Evolutionary conservation across 2,888 invertebrate species (phyloP), one percentile per base, ranked within the genome.

Genomic region (Coleophora flavipennella): DNA sequence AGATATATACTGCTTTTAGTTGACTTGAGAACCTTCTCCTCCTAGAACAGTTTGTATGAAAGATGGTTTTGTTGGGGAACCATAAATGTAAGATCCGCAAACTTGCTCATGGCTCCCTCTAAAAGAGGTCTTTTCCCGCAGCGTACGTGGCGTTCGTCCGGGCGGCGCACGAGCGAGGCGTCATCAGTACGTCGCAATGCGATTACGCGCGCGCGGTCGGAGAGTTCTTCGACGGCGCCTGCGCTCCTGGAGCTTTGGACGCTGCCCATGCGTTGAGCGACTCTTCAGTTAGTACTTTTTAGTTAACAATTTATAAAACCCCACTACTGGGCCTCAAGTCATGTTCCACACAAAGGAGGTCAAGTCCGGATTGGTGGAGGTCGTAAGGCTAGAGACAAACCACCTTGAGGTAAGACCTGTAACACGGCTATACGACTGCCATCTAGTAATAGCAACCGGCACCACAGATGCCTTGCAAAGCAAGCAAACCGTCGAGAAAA

Each of bases 81-180:
- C n/a, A n/a, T n/a, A 32, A 2, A 2, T 32, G 11, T 13, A 12
- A 33, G 1, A 33, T 7, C 12, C 8, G 12, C 13, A 33, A 29
- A 28, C 14, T 28, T n/a, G 26, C 7, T n/a, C 25, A 27, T 27
- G 8, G 8, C 2, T 6, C 25, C 11, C 8, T 9, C 13, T 51
- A 20, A 20, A 3, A 20, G 6, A 20, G 3, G 6, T 20, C 20
- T 4, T 13, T 9, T 28, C 33, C 2, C 0, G 8, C 55, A 87
- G 89, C 89, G 6, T 90, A 88, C 81, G 64, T 90, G 33, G 85
- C 90, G 1, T 90, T 90, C 56, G 72, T 90, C 2, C 86, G 88
- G 32, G 59, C 75, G 0, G 86, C 86, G 0, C 86, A 87, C 26
- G 72, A 75, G 42, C 65, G 75, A 0, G 67, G 76, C 8, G 61